A percentile compares a stretch with the other conserved stretches of the same genome.
Conservation (phyloP, 2,888 invertebrate genomes). For the Leptinotarsa haldemani region DNA sequence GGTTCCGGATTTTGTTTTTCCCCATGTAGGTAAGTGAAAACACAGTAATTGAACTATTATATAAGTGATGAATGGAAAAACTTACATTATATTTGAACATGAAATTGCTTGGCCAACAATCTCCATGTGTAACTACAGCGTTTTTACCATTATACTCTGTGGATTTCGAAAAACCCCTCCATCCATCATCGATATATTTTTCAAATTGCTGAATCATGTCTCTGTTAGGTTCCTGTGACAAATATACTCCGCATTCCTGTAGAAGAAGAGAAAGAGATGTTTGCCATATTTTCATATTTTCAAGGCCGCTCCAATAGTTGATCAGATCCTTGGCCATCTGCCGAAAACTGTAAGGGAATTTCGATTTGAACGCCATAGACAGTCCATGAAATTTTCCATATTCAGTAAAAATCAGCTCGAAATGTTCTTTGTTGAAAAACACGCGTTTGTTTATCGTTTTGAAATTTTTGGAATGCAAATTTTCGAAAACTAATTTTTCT, state of each 20-base stretch:
- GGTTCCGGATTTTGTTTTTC: too few relatives aligned
- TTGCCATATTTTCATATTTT: background rate
- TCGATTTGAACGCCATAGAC: slow-evolving; percentile 44
- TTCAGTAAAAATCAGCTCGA: slow-evolving; percentile 39
- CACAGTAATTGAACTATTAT: background rate
- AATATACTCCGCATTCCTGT: background rate
- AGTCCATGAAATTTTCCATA: slow-evolving; percentile 49
- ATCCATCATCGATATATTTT: slow-evolving; percentile 10
- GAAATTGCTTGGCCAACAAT: slow-evolving; percentile 53
- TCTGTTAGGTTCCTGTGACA: background rate
- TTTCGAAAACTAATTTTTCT: slow-evolving; percentile 43
- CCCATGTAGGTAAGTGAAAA: too few relatives aligned
- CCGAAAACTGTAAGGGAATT: slow-evolving; percentile 33
- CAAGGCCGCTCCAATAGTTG: background rate
- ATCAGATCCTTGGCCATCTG: background rate
- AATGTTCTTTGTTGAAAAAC: slow-evolving; percentile 45
- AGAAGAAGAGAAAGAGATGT: background rate
- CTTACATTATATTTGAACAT: slow-evolving; percentile 54
- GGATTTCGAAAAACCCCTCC: background rate
- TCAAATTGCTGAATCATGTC: slow-evolving; percentile 2
- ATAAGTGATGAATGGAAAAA: background rate
- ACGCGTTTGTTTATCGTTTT: slow-evolving; percentile 26
- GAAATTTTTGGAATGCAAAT: slow-evolving; percentile 37
- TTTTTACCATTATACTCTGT: slow-evolving; percentile 7
- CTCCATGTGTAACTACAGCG: slow-evolving; percentile 51